Percentiles rank a stretch among this genome's conserved stretches.
These are phyloP conservation scores for Allygus modestus DNA, from an alignment of 2,888 invertebrate genomes.

Conservation along the genomic window DNA sequence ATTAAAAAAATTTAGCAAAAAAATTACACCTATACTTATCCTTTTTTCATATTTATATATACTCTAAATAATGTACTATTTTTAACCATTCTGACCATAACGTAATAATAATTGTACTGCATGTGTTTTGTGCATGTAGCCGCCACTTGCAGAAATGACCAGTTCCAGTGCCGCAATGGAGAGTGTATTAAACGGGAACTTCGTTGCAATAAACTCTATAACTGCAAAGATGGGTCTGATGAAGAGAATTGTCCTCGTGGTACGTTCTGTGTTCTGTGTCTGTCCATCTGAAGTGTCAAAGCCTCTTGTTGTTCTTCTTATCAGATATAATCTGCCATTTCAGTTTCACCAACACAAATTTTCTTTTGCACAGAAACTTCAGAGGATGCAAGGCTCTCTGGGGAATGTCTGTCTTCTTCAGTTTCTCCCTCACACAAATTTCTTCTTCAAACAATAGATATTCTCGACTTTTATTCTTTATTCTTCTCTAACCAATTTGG, in stretches of 20 bases:
- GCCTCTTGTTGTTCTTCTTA: background rate
- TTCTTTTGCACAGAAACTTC: too few relatives aligned
- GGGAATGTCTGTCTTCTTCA: background rate
- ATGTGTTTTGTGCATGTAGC: conserved; percentile 39
- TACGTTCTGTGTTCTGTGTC: conserved; percentile 70
- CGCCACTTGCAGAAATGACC: conserved; percentile 72
- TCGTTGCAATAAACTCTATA: conserved; percentile 76
- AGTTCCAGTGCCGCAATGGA: conserved; percentile 82
- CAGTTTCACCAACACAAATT: background rate
- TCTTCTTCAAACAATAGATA: background rate
- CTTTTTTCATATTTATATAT: too few relatives aligned
- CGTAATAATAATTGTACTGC: conserved; percentile 6
- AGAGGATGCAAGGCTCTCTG: background rate
- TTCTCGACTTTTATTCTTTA: too few relatives aligned
- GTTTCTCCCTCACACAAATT: background rate
- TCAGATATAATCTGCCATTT: background rate
- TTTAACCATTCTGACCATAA: too few relatives aligned
- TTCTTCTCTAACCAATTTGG: background rate
- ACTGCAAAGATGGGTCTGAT: conserved; percentile 79
- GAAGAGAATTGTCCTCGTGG: conserved; percentile 76
- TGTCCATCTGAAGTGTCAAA: conserved; percentile 32
- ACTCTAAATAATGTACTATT: too few relatives aligned
- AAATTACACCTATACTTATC: too few relatives aligned
- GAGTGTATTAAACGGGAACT: conserved; percentile 78
- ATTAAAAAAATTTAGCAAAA: too few relatives aligned